Evolutionary conservation across 2,797 vertebrate species (phyloP).

Genomic region (Etheostoma perlongum): DNA sequence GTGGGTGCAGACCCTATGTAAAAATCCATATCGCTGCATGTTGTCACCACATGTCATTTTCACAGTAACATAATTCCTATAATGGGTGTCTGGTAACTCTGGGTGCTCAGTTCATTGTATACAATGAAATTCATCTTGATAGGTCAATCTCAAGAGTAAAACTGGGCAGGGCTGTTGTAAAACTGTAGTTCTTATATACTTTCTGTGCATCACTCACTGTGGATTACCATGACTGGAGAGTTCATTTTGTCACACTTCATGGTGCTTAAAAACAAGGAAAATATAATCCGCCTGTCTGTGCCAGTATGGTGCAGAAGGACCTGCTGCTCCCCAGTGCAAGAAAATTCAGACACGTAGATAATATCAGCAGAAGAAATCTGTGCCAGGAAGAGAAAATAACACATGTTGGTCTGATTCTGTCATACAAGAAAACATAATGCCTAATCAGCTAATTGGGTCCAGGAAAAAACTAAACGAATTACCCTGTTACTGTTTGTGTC

Average conservation of each 20-base stretch:
- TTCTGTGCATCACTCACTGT: slow-evolving; percentile 37
- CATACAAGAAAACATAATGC: slow-evolving; percentile 53
- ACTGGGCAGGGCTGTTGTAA: slow-evolving; percentile 19
- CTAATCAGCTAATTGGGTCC: slow-evolving; percentile 70
- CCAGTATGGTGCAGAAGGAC: slow-evolving; percentile 47
- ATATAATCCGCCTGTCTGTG: slow-evolving; percentile 65
- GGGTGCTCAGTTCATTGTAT: slow-evolving; percentile 35
- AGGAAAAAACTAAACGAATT: slow-evolving; percentile 61
- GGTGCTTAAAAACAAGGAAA: slow-evolving; percentile 64
- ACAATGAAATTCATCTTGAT: slow-evolving; percentile 51
- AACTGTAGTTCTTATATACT: slow-evolving; percentile 27
- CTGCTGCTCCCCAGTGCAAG: slow-evolving; percentile 59
- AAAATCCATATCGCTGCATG: slow-evolving; percentile 46
- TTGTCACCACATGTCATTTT: slow-evolving; percentile 64
- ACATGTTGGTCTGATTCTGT: slow-evolving; percentile 51
- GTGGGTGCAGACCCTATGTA: slow-evolving; percentile 35
- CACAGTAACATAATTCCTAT: slow-evolving; percentile 62
- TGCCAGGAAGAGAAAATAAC: slow-evolving; percentile 61
- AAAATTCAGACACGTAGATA: slow-evolving; percentile 71
- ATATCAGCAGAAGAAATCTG: slow-evolving; percentile 51
- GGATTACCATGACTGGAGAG: slow-evolving; percentile 38
- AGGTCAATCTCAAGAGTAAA: slow-evolving; percentile 44
- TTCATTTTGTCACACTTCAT: slow-evolving; percentile 59
- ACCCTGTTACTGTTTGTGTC: slow-evolving; percentile 57
- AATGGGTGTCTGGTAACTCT: slow-evolving; percentile 56